Evolutionary conservation across 2,797 vertebrate species (phyloP).

Genomic region (Protosalanx chinensis): DNA sequence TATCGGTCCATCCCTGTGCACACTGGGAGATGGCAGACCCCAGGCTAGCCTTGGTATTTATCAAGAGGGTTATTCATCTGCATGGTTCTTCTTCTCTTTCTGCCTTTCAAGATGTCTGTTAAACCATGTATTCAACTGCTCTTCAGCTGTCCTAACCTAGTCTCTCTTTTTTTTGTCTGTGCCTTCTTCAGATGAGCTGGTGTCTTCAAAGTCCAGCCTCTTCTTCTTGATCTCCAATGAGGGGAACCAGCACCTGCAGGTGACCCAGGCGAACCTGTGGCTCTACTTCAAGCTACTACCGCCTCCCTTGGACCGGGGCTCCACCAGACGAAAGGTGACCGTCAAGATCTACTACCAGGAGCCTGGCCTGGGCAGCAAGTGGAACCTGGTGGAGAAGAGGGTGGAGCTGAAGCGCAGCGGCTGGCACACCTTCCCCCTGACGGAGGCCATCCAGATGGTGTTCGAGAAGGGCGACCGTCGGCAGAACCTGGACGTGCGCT

Average conservation of each 20-base stretch:
- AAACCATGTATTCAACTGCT: too few species aligned
- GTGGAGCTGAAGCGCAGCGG: constrained; percentile 92
- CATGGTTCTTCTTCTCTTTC: background rate
- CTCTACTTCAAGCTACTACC: constrained; percentile 91
- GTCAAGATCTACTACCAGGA: constrained; percentile 93
- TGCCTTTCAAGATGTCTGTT: too few species aligned
- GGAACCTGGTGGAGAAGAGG: constrained; percentile 91
- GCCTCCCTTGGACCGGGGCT: constrained; percentile 71
- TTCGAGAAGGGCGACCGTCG: constrained; percentile 86
- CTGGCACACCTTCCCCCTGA: constrained; percentile 94
- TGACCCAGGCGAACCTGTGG: constrained; percentile 92
- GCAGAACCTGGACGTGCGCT: constrained; percentile 92
- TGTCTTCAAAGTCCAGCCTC: constrained; percentile 88
- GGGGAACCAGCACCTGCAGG: constrained; percentile 92
- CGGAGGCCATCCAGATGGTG: constrained; percentile 84
- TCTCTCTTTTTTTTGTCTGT: background rate
- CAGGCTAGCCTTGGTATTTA: constrained; percentile 14
- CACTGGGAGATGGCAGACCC: constrained; percentile 36
- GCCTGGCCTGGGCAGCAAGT: constrained; percentile 77
- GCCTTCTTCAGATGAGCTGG: constrained; percentile 79
- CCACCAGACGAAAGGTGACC: constrained; percentile 81
- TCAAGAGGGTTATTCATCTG: background rate
- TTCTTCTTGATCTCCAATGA: constrained; percentile 96
- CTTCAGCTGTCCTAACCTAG: background rate
- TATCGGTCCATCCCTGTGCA: constrained; percentile 25